Base-by-base conservation (phyloP, 2,888 invertebrate species). In the Hoplodrina ambigua region DNA sequence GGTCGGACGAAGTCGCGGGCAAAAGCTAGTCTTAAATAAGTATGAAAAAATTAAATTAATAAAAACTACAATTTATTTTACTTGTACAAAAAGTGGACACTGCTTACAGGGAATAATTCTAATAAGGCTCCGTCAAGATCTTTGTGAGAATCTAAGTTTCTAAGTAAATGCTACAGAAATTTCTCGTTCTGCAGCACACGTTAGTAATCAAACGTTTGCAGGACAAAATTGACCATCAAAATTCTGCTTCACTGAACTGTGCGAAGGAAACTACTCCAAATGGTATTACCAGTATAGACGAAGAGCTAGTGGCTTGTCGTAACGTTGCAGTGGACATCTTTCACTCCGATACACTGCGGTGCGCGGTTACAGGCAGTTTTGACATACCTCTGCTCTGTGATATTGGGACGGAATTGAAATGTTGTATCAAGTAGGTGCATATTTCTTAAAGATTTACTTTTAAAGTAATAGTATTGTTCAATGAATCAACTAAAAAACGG, bases 311-410 rank as follows among this genome's bases (percentile, higher is more conserved):
- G 72, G 71, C 60, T 67, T 54, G 67, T 49, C 55, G 25, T 68
- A 67, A 67, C 58, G 68, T 73, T 63, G 60, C 58, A 56, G 37
- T 25, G 52, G 63, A 72, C 63, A 70, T 71, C 66, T 83, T 56
- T 81, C 81, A 64, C 53, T 71, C 55, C 59, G 37, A 63, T 64
- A 69, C 41, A 63, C 59, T 75, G 79, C 67, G 76, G 75, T 73
- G 55, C 44, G 65, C 55, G 71, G 69, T 69, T 70, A 75, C 66
- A 4, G 55, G 13, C 53, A 58, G 69, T 72, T 75, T 56, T 66
- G 81, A 83, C 66, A 70, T 30, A 69, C 57, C 62, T 64, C 64
- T 19, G 30, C 19, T 56, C 49, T 53, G 17, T 30, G 61, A 44
- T 56, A 72, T 78, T 53, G 52, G 30, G 11, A 57, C 20, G 20